Percentiles rank a stretch among this genome's conserved stretches.
phyloP scores from a whole-genome alignment of 35 echinoderm and acorn worm genomes.

The Apostichopus japonicus region DNA sequence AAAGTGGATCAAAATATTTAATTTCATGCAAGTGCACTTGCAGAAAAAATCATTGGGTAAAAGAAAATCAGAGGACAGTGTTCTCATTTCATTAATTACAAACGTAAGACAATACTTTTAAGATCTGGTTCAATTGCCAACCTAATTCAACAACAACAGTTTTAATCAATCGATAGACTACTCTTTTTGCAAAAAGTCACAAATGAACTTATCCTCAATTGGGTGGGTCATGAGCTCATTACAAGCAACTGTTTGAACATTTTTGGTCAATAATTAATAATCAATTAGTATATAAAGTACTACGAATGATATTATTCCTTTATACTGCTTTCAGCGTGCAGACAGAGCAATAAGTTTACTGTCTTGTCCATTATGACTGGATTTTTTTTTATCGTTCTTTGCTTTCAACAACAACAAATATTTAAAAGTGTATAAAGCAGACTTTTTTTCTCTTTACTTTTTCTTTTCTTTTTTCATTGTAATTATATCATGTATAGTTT shows the following conservation, averaged over 20 bases:
- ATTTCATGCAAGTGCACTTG: no score
- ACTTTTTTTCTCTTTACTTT: neutral
- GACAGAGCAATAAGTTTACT: neutral
- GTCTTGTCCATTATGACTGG: neutral
- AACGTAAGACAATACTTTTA: no score
- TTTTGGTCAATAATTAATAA: neutral
- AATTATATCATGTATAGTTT: conserved; percentile 13
- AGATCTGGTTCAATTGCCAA: no score
- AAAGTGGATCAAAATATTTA: no score
- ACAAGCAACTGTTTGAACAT: neutral
- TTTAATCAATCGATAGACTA: no score
- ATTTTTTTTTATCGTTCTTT: neutral
- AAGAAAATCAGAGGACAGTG: no score
- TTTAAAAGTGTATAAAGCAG: conserved; percentile 11
- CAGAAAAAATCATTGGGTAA: no score
- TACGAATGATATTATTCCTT: neutral
- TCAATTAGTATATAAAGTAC: neutral
- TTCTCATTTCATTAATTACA: no score
- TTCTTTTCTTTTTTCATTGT: neutral
- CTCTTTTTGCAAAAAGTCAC: no score
- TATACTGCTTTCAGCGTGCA: neutral
- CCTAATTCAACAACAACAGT: no score
- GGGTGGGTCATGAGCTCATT: no score
- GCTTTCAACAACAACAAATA: neutral
- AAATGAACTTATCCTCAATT: no score